Conservation (phyloP, 1,140 invertebrate genomes). For the Melanaphis sacchari region DNA sequence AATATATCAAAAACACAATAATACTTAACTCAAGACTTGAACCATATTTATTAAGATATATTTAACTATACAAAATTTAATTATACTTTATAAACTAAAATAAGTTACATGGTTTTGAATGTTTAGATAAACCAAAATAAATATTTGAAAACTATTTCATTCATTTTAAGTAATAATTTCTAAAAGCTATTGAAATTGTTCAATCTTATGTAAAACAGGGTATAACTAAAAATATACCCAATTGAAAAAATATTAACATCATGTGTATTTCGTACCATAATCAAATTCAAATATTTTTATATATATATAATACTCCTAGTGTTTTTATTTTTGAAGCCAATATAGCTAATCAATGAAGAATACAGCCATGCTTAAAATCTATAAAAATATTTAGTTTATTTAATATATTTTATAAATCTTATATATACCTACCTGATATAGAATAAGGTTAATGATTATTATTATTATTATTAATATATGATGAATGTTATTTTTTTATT, state of each 20-base stretch:
- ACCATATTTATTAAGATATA: background rate
- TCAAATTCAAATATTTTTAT: too few relatives aligned
- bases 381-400: background rate
- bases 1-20: constrained; percentile 14
- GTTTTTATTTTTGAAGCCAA: background rate
- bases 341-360: background rate
- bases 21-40: background rate
- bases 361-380: background rate
- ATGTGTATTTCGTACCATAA: too few relatives aligned
- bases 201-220: too few relatives aligned
- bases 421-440: too few relatives aligned
- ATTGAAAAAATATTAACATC: too few relatives aligned
- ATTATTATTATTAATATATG: too few relatives aligned
- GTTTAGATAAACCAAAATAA: background rate
- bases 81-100: background rate
- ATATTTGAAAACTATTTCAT: background rate
- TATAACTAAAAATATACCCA: too few relatives aligned
- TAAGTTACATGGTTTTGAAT: background rate
- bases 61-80: background rate
- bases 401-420: too few relatives aligned
- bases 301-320: background rate
- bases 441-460: too few relatives aligned
- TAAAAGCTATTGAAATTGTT: too few relatives aligned
- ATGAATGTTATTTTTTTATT: too few relatives aligned
- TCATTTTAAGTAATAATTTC: background rate